Percentiles rank a stretch among this genome's conserved stretches.
Evolutionary conservation across 2,888 invertebrate genomes (phyloP).

Genomic region (Coleophora flavipennella): DNA sequence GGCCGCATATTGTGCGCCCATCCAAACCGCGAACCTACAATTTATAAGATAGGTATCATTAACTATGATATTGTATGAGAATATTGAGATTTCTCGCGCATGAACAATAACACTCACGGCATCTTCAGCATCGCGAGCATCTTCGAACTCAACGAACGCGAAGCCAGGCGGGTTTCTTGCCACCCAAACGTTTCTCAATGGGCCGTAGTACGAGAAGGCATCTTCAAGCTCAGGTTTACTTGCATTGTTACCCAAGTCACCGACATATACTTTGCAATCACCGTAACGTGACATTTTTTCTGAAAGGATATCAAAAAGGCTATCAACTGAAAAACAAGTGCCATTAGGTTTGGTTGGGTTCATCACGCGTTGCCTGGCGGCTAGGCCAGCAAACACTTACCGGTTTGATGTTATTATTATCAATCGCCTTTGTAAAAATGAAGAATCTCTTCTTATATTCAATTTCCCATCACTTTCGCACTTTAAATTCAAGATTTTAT

Average conservation of each 20-base stretch:
- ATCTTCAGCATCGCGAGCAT: slow-evolving; percentile 93
- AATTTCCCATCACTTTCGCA: too few relatives aligned
- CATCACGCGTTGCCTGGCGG: not conserved
- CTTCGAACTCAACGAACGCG: slow-evolving; percentile 95
- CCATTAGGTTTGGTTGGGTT: not conserved
- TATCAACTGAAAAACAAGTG: not conserved
- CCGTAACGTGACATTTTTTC: slow-evolving; percentile 82
- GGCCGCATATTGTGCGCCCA: slow-evolving; percentile 89
- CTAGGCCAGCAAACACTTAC: not conserved
- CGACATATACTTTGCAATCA: slow-evolving; percentile 96
- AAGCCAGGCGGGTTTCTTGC: slow-evolving; percentile 96
- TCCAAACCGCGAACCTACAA: slow-evolving; percentile 73
- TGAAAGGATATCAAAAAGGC: slow-evolving; percentile 7
- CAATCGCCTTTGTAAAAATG: too few relatives aligned
- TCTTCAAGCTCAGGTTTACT: slow-evolving; percentile 95
- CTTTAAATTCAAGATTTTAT: too few relatives aligned
- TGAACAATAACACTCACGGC: slow-evolving; percentile 75
- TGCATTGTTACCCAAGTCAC: slow-evolving; percentile 92
- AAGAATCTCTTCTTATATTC: too few relatives aligned
- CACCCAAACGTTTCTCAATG: slow-evolving; percentile 96
- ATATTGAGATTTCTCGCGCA: not conserved
- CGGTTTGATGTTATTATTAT: not conserved
- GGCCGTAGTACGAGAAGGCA: slow-evolving; percentile 93
- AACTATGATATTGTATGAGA: not conserved
- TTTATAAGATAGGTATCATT: not conserved